phyloP scores from a whole-genome alignment of 92 coral and sea anemone species.

The Blastomussa wellsi region DNA sequence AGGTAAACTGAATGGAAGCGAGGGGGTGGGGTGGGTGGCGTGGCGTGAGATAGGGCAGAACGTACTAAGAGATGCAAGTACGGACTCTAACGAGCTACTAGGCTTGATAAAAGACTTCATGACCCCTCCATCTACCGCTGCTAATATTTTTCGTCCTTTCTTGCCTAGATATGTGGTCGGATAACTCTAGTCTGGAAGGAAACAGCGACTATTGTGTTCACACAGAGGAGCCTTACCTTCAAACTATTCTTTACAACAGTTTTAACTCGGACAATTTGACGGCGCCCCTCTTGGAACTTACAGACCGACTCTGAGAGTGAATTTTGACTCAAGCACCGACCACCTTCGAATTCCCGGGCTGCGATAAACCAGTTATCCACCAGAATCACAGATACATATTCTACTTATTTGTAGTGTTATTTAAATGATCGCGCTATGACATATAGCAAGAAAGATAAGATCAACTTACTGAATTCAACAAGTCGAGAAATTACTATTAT shows the following conservation, averaged over 20 bases:
- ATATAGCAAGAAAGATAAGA: neutral
- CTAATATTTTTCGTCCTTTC: neutral
- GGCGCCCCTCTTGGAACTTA: constrained; percentile 68
- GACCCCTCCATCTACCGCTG: no score
- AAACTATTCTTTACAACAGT: constrained; percentile 69
- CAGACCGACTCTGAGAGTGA: constrained; percentile 53
- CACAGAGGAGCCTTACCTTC: constrained; percentile 81
- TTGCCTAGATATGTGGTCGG: constrained; percentile 40
- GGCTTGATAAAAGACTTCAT: neutral
- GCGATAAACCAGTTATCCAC: neutral
- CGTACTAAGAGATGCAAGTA: no score
- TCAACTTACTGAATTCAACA: neutral
- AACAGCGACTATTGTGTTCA: constrained; percentile 71
- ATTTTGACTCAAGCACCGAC: neutral
- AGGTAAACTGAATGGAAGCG: no score
- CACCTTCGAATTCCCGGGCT: no score
- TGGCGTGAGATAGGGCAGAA: no score
- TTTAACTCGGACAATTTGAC: constrained; percentile 54
- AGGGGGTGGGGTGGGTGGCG: no score
- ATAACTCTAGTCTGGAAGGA: constrained; percentile 1
- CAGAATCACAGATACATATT: neutral
- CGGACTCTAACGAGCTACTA: neutral
- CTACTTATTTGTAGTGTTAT: neutral
- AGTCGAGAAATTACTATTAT: neutral
- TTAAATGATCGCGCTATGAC: neutral